phyloP scores from a whole-genome alignment of 1,140 invertebrate species.

The Eurosta solidaginis region DNA sequence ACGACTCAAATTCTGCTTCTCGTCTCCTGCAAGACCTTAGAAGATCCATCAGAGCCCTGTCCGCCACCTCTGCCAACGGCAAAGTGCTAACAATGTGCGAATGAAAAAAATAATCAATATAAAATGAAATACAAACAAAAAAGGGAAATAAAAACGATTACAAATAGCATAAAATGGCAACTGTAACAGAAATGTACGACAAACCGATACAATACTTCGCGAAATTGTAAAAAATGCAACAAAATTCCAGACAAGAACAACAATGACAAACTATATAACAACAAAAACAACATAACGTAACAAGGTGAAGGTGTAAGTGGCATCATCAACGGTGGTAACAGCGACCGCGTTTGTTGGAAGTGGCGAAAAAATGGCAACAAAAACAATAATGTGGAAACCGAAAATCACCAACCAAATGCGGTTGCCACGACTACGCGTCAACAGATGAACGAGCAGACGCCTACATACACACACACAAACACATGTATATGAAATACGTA shows the following conservation, averaged over 20 bases:
- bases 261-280: not conserved
- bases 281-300: not conserved
- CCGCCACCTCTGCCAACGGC: not conserved
- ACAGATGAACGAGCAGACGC: not conserved
- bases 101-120: not conserved
- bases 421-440: conserved; percentile 37
- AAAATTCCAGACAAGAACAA: conserved; percentile 2
- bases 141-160: not conserved
- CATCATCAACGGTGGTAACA: conserved; percentile 44
- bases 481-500: not conserved
- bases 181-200: conserved; percentile 21
- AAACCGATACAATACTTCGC: conserved; percentile 17
- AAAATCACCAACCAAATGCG: conserved; percentile 59
- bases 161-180: not conserved
- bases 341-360: not conserved
- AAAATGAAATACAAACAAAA: conserved; percentile 1
- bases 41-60: too few species aligned
- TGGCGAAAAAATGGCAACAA: conserved; percentile 5
- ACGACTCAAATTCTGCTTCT: too few species aligned
- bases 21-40: too few species aligned
- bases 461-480: not conserved
- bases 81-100: not conserved
- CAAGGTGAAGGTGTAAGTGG: conserved; percentile 41
- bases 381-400: conserved; percentile 45
- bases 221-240: conserved; percentile 22